A percentile compares a stretch with the other conserved stretches of the same genome.
Evolutionary conservation across 2,797 vertebrate genomes (phyloP).

Genomic region (Vultur gryphus): DNA sequence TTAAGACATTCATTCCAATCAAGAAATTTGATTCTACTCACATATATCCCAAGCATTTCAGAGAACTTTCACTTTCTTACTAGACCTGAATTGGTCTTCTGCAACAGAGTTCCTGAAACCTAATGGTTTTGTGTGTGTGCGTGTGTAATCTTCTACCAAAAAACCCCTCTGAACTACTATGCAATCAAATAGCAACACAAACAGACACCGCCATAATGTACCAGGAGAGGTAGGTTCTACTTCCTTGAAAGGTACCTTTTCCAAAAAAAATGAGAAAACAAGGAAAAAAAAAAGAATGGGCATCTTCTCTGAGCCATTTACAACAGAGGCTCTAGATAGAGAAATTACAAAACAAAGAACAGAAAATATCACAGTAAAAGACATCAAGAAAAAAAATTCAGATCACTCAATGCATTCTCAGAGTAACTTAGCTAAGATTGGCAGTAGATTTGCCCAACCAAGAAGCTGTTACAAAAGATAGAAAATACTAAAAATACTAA

Average conservation of each 20-base stretch:
- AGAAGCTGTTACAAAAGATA: neutral
- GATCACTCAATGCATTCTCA: neutral
- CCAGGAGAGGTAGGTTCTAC: neutral
- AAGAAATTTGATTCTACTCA: slow-evolving; percentile 11
- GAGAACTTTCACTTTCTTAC: neutral
- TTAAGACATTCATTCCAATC: neutral
- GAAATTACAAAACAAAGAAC: neutral
- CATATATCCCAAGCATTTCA: neutral
- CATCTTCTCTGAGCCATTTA: neutral
- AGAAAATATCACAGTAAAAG: neutral
- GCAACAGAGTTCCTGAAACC: neutral
- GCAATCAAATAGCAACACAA: neutral
- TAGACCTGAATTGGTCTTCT: neutral
- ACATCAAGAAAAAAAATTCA: neutral
- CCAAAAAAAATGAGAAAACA: neutral
- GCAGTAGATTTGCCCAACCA: neutral
- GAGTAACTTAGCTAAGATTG: neutral
- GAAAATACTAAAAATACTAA: neutral
- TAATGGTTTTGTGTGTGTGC: neutral
- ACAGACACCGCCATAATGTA: neutral
- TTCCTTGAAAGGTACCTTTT: neutral
- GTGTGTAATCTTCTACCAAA: neutral
- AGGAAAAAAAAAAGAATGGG: neutral
- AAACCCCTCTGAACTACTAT: neutral
- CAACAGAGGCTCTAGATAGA: neutral